phyloP scores from a whole-genome alignment of 2,797 vertebrate genomes.

The Coregonus suidteri region DNA sequence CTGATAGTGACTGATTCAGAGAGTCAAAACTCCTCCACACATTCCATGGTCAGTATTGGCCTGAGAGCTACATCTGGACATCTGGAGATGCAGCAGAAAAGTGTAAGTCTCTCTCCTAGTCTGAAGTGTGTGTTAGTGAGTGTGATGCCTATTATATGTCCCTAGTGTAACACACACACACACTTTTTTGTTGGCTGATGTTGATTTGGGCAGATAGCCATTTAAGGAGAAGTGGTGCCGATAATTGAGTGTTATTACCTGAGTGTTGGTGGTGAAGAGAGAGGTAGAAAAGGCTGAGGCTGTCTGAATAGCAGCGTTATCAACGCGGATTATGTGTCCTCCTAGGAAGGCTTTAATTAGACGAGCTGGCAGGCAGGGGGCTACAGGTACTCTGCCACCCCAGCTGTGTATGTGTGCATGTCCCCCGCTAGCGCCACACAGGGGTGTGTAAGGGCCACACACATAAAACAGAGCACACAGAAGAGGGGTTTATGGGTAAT shows the following conservation, averaged over 20 bases:
- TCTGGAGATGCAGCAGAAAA: not conserved
- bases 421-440: no score
- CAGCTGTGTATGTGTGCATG: not conserved
- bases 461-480: not conserved
- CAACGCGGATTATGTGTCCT: slow-evolving; percentile 27
- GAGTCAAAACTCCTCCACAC: not conserved
- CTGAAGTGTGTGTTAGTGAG: not conserved
- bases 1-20: not conserved
- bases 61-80: not conserved
- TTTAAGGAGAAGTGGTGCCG: not conserved
- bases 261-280: slow-evolving; percentile 11
- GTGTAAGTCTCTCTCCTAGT: not conserved
- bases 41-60: not conserved
- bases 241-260: slow-evolving; percentile 16
- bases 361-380: slow-evolving; percentile 24
- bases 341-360: slow-evolving; percentile 42
- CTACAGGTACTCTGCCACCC: slow-evolving; percentile 25
- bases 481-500: not conserved
- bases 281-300: slow-evolving; percentile 33
- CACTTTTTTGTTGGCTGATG: slow-evolving; percentile 5
- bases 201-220: not conserved
- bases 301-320: slow-evolving; percentile 13
- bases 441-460: no score
- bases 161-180: not conserved
- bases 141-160: not conserved